Evolutionary conservation across 2,113 vertebrate species (phyloP), one percentile per base, ranked within the genome.

Genomic region (Aegotheles bennettii): DNA sequence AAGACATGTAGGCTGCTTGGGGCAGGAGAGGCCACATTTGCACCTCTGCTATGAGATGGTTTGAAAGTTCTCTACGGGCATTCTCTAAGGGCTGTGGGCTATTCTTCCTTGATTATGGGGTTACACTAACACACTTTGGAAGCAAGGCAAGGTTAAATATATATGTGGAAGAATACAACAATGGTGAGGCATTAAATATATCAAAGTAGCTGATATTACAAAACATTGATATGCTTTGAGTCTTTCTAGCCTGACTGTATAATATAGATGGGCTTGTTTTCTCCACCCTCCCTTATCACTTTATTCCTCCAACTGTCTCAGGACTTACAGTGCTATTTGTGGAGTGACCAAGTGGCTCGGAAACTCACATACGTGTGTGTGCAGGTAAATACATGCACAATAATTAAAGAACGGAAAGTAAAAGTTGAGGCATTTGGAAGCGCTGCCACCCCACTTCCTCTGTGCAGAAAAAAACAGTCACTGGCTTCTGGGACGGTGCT

Each of bases 1-100:
- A 64, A 60, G 21, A 40, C 11, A 5, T 0, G 16, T 18, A 36
- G 63, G 11, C 28, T 6, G n/a, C 24, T 43, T 0, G 0, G 42
- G 25, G 21, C 23, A 18, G 33, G 33, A 79, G 18, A 11, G 18
- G 5, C 3, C n/a, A 47, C 12, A 4, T 48, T 40, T 60, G 13
- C 29, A 56, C 2, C 36, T 76, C 64, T 50, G 15, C 24, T 50
- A 21, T 0, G 3, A 81, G 24, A 35, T 40, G 14, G 8, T 40
- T 56, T 61, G 45, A 38, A 19, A 59, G 60, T 69, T 48, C 24
- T 65, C 31, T 21, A 17, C 15, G 35, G 51, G 6, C 16, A 28
- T 76, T 54, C 24, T 25, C 16, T 76, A 31, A 59, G 28, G 38
- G 15, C 3, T 76, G 57, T 65, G 18, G 18, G 40, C 8, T 56